These are phyloP conservation scores for Sternarchorhynchus goeldii DNA, from an alignment of 2,797 vertebrate species.

Conservation along the genomic window DNA sequence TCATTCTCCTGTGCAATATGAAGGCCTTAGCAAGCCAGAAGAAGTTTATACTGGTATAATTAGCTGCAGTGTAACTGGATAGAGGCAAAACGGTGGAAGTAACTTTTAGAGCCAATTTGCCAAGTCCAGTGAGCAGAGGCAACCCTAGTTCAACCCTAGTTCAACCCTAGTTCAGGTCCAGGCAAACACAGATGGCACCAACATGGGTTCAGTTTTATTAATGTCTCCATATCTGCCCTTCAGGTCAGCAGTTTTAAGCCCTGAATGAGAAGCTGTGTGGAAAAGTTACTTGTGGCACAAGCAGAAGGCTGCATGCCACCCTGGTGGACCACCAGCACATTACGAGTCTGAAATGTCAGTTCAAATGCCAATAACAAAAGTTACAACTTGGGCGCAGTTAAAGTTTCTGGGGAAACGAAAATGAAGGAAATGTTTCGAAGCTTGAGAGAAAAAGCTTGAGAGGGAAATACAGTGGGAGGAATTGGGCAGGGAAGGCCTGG, in stretches of 20 bases:
- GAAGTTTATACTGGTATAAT: no score
- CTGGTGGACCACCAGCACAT: background rate
- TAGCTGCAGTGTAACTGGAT: no score
- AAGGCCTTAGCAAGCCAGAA: no score
- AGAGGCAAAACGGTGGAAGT: no score
- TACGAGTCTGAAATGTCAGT: background rate
- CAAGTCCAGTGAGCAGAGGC: no score
- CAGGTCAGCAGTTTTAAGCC: background rate
- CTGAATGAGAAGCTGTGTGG: background rate
- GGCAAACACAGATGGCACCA: background rate
- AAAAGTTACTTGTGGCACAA: background rate
- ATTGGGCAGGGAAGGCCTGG: constrained; percentile 3
- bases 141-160: no score
- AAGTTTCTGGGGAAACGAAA: background rate
- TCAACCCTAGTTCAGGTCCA: no score
- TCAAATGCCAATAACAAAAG: constrained; percentile 15
- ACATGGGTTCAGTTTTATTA: no score
- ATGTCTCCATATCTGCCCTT: background rate
- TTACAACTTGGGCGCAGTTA: background rate
- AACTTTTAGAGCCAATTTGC: no score
- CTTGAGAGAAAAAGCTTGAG: constrained; percentile 14
- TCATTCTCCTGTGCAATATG: no score
- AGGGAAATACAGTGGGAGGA: constrained; percentile 21
- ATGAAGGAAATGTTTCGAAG: background rate
- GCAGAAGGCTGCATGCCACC: background rate